phyloP scores from a whole-genome alignment of 2,797 vertebrate species.

The Pseudocheirus occidentalis region DNA sequence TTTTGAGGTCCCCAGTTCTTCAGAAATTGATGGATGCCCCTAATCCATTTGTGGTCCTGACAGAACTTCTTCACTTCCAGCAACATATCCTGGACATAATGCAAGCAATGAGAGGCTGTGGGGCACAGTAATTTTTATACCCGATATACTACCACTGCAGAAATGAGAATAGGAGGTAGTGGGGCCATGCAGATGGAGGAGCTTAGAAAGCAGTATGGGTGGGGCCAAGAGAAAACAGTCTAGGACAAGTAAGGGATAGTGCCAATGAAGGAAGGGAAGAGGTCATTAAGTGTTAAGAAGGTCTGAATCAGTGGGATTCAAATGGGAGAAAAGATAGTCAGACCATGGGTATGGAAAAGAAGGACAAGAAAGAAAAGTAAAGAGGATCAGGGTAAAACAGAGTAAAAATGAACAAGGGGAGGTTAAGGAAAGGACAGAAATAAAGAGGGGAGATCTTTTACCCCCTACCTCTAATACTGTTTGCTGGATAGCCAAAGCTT shows the following conservation, averaged over 20 bases:
- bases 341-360: background rate
- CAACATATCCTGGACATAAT: conserved; percentile 82
- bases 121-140: background rate
- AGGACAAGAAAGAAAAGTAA: background rate
- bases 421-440: background rate
- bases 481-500: conserved; percentile 75
- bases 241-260: background rate
- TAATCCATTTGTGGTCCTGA: conserved; percentile 83
- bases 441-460: conserved; percentile 5
- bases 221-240: background rate
- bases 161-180: background rate
- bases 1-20: conserved; percentile 80
- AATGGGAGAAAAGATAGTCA: background rate
- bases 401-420: background rate
- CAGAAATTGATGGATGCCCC: conserved; percentile 81
- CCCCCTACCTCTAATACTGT: conserved; percentile 82
- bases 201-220: background rate
- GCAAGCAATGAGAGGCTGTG: background rate
- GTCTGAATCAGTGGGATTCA: background rate
- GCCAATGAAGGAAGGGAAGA: background rate
- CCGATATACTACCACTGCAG: background rate
- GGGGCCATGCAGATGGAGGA: background rate
- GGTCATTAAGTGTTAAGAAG: background rate
- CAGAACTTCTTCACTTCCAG: conserved; percentile 85
- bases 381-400: background rate